phyloP scores from a whole-genome alignment of 2,797 vertebrate species.

The Ctenopoma kingsleyae region DNA sequence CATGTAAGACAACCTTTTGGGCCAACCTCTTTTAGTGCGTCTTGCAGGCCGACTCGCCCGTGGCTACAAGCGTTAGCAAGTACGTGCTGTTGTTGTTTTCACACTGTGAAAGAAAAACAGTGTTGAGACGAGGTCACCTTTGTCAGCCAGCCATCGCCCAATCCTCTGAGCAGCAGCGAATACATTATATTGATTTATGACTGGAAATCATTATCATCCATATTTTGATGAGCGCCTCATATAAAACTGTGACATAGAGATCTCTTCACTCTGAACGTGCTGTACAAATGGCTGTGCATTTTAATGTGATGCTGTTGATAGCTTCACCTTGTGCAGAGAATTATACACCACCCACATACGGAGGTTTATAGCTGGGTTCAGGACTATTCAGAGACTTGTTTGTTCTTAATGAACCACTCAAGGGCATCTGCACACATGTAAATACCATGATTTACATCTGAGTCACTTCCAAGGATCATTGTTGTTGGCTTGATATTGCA shows the following conservation, averaged over 20 bases:
- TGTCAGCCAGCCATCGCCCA: constrained; percentile 10
- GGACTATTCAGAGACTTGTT: constrained; percentile 38
- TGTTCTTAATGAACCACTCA: constrained; percentile 60
- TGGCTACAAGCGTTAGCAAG: constrained; percentile 34
- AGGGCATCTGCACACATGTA: constrained; percentile 34
- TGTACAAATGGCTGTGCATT: constrained; percentile 23
- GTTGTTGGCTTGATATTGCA: constrained; percentile 29
- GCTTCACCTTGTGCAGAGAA: constrained; percentile 49
- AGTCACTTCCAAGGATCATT: constrained; percentile 34
- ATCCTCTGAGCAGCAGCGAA: constrained; percentile 41
- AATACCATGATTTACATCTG: constrained; percentile 49
- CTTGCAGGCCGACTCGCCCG: constrained; percentile 13
- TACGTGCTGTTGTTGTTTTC: constrained; percentile 28
- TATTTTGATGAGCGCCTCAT: constrained; percentile 58
- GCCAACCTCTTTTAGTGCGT: constrained; percentile 30
- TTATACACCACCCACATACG: constrained; percentile 24
- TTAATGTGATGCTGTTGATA: constrained; percentile 55
- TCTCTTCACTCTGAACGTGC: constrained; percentile 23
- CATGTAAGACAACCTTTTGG: constrained; percentile 46
- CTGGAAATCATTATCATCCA: constrained; percentile 56
- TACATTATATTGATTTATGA: constrained; percentile 61
- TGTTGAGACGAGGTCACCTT: constrained; percentile 66
- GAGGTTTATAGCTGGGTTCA: constrained; percentile 40
- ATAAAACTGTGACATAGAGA: constrained; percentile 37
- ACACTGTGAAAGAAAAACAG: constrained; percentile 17